A percentile compares a stretch with the other conserved stretches of the same genome.
Evolutionary conservation across 2,888 invertebrate species (phyloP).

Genomic region (Iselma pallidipennis): DNA sequence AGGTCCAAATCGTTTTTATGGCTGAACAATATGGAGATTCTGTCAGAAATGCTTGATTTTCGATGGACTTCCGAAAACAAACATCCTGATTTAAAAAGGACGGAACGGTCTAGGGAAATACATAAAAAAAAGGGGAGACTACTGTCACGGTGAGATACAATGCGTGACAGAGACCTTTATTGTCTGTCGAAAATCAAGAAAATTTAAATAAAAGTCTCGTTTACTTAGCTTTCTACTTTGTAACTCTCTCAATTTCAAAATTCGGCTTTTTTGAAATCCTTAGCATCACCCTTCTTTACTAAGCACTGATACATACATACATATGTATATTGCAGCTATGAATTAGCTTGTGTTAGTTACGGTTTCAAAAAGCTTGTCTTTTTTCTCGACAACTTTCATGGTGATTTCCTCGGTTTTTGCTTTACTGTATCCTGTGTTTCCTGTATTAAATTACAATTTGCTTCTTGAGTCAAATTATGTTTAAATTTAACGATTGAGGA

Average conservation of each 20-base stretch:
- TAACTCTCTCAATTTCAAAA: not conserved
- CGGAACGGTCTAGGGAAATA: not conserved
- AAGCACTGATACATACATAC: too few relatives aligned
- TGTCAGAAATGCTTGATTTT: not conserved
- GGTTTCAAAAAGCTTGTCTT: too few relatives aligned
- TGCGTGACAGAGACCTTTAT: too few relatives aligned
- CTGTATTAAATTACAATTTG: not conserved
- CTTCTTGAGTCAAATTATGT: not conserved
- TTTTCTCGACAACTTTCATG: too few relatives aligned
- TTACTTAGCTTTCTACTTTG: too few relatives aligned
- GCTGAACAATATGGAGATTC: not conserved
- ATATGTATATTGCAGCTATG: too few relatives aligned
- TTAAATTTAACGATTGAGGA: not conserved
- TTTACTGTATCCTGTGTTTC: not conserved
- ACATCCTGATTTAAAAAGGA: not conserved
- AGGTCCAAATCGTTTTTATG: not conserved
- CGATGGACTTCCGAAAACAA: not conserved
- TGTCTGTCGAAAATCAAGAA: too few relatives aligned
- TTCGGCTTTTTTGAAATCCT: too few relatives aligned
- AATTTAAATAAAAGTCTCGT: too few relatives aligned
- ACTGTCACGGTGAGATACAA: too few relatives aligned
- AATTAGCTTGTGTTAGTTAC: too few relatives aligned
- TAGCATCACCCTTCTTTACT: too few relatives aligned
- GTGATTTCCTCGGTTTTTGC: not conserved
- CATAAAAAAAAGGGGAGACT: not conserved